Base-by-base conservation (phyloP, 2,797 vertebrate genomes). In the Tragelaphus eurycerus region DNA sequence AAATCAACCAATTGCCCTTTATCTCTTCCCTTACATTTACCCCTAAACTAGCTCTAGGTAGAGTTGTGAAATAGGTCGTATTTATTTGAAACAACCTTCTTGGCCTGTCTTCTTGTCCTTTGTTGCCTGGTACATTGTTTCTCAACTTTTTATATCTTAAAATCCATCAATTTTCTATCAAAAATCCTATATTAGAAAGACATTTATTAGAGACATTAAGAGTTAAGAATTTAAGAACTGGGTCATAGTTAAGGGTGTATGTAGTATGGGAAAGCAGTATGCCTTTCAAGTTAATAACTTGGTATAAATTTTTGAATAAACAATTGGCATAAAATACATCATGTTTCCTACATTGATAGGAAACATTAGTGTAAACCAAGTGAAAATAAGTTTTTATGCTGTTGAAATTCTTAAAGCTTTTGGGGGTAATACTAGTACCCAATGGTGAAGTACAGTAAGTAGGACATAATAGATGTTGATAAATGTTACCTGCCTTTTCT, bases 11-110 rank as follows among this genome's bases (percentile, higher is more conserved):
- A 1, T 59, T 89, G 82, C 54, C 7, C 46, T 86, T 95, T 21
- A 38, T 86, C 38, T 27, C n/a, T 52, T 67, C 55, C 21, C 48
- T 43, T 78, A 27, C n/a, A 25, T 90, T 94, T 96, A 71, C 4
- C 27, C 78, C 79, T 43, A 86, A 50, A 17, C n/a, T 74, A 11
- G 29, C 48, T 94, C 43, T 62, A 78, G 59, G 82, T 52, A 74
- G 74, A 95, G 79, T 81, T 94, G 82, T 88, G 46, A 94, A 90
- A 84, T 89, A 90, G 34, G 25, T 86, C 16, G 1, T 82, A 38
- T 92, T 95, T 97, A 94, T 83, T 82, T 89, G 55, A 21, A 78
- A 46, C 57, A 95, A 29, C 13, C 16, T 23, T 89, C 60, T 84
- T 86, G 54, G 10, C 55, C 23, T 90, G 15, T 29, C 43, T 55